These are phyloP conservation scores for Microplitis mediator DNA, from an alignment of 1,140 invertebrate species.

Conservation along the genomic window DNA sequence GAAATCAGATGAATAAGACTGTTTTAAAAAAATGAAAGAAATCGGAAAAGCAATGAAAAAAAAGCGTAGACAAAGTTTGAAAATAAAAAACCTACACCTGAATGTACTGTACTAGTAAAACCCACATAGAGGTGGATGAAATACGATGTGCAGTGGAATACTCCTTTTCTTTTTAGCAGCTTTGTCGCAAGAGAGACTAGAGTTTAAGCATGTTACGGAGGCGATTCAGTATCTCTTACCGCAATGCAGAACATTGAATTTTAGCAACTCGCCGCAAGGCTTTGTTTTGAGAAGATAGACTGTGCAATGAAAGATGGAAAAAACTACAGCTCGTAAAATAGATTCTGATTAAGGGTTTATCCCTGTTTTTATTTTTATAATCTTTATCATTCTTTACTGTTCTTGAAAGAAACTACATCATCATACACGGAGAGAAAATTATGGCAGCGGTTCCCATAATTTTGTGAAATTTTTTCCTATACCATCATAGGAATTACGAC, in stretches of 20 bases:
- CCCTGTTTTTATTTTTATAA: not conserved
- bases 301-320: slow-evolving; percentile 2
- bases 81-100: slow-evolving; percentile 16
- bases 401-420: too few relatives aligned
- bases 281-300: slow-evolving; percentile 1
- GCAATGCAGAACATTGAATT: slow-evolving; percentile 43
- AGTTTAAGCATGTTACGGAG: slow-evolving; percentile 24
- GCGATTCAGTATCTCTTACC: slow-evolving; percentile 38
- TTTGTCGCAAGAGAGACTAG: slow-evolving; percentile 24
- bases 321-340: not conserved
- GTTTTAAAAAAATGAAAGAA: not conserved
- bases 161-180: not conserved
- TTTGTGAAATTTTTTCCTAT: too few relatives aligned
- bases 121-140: slow-evolving; percentile 19
- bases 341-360: not conserved
- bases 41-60: not conserved
- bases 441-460: too few relatives aligned
- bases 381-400: too few relatives aligned
- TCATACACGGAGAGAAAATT: too few relatives aligned
- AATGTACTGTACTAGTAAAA: slow-evolving; percentile 24
- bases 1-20: not conserved
- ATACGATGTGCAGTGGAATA: not conserved
- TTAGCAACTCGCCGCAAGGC: slow-evolving; percentile 18
- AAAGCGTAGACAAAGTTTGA: not conserved
- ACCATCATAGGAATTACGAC: too few relatives aligned